Percentiles rank a stretch among this genome's conserved stretches.
Conservation (phyloP, 2,113 vertebrate genomes). For the Tyrannus savana region DNA sequence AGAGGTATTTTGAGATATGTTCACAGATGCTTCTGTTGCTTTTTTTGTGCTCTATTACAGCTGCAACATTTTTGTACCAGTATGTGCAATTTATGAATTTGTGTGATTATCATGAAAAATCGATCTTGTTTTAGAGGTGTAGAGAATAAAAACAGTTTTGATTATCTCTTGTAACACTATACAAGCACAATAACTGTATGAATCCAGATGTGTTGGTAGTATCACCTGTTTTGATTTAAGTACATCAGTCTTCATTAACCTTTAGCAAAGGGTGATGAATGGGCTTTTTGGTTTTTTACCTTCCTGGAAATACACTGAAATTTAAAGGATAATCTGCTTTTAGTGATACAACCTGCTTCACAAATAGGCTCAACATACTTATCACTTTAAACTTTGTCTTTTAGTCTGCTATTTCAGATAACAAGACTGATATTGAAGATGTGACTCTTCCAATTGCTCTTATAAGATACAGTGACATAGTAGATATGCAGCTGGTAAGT, state of each 20-base stretch:
- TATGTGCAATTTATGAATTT: background rate
- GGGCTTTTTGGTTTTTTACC: background rate
- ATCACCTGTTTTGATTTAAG: background rate
- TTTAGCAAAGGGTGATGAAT: background rate
- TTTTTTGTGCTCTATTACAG: background rate
- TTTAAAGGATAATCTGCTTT: background rate
- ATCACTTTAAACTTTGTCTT: constrained; percentile 17
- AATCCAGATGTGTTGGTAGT: background rate
- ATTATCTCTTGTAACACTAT: background rate
- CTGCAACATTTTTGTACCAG: background rate
- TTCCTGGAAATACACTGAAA: background rate
- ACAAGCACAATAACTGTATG: background rate
- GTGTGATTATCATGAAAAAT: background rate
- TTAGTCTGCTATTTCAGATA: constrained; percentile 79
- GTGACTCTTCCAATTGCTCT: constrained; percentile 86
- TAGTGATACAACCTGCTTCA: background rate
- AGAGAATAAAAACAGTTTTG: background rate
- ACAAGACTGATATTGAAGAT: constrained; percentile 79
- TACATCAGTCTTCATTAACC: background rate
- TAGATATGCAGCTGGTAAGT: constrained; percentile 84
- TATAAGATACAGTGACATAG: constrained; percentile 81
- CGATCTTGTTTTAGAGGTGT: background rate
- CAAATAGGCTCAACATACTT: background rate
- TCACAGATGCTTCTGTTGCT: background rate
- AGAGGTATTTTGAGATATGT: background rate